These are phyloP conservation scores for Uria lomvia DNA, from an alignment of 2,113 vertebrate genomes.

Conservation along the genomic window DNA sequence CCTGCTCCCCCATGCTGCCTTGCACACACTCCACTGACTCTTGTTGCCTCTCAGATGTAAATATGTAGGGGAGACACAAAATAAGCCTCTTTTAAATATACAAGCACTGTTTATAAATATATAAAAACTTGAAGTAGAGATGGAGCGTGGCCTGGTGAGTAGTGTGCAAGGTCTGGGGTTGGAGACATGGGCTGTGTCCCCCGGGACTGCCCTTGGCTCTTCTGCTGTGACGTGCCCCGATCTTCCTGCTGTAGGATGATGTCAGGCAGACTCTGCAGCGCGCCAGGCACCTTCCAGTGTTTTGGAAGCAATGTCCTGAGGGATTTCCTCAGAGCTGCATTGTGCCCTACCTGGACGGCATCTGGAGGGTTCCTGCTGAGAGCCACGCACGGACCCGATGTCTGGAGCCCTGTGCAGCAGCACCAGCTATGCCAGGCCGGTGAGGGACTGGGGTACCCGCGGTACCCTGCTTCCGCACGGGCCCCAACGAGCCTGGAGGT, in stretches of 20 bases:
- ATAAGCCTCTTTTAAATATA: neutral
- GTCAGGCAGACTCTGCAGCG: neutral
- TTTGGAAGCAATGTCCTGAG: neutral
- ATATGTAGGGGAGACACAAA: fast-evolving
- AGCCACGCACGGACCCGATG: fast-evolving
- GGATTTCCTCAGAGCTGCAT: neutral
- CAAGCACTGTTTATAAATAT: neutral
- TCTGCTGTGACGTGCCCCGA: fast-evolving
- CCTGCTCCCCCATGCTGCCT: fast-evolving
- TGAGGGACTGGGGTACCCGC: neutral
- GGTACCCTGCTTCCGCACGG: neutral
- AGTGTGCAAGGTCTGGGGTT: fast-evolving
- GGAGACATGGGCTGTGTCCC: neutral
- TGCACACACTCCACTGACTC: fast-evolving
- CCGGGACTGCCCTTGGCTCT: neutral
- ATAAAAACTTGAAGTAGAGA: neutral
- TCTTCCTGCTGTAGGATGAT: neutral
- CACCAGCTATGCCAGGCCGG: neutral
- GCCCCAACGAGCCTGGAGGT: fast-evolving
- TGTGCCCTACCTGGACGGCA: too few species aligned
- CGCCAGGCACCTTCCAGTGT: neutral
- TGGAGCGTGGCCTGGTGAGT: neutral
- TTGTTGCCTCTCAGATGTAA: neutral
- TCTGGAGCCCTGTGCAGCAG: fast-evolving
- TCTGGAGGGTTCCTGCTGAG: fast-evolving